Conservation (phyloP, 2,113 vertebrate species). For the Brachypodius melanocephalos region DNA sequence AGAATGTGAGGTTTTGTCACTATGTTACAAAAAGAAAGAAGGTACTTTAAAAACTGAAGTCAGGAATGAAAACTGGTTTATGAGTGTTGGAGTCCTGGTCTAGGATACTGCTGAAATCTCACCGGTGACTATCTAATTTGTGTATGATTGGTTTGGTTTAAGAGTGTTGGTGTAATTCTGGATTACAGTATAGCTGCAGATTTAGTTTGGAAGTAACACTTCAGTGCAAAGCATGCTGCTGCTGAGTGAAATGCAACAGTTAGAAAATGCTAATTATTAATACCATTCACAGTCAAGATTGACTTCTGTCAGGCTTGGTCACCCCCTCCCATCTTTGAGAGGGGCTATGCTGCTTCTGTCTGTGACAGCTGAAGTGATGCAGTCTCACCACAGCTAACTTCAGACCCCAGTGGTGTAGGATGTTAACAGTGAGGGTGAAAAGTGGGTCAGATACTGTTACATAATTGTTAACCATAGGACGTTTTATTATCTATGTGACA, state of each 20-base stretch:
- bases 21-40: background rate
- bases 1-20: background rate
- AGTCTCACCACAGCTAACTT: background rate
- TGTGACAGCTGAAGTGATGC: background rate
- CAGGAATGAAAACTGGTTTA: background rate
- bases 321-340: background rate
- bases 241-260: background rate
- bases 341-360: background rate
- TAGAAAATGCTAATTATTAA: background rate
- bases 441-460: background rate
- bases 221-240: background rate
- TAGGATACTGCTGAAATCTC: background rate
- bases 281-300: background rate
- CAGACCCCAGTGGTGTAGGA: background rate
- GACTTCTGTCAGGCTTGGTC: background rate
- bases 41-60: background rate
- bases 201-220: background rate
- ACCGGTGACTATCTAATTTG: background rate
- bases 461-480: background rate
- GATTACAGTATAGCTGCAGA: background rate
- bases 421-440: background rate
- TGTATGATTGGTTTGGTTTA: background rate
- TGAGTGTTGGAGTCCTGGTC: too few species aligned
- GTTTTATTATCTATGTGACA: slow-evolving; percentile 22
- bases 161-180: background rate